These are phyloP conservation scores for Chloropsis cyanopogon DNA, from an alignment of 2,113 vertebrate species.

Conservation along the genomic window DNA sequence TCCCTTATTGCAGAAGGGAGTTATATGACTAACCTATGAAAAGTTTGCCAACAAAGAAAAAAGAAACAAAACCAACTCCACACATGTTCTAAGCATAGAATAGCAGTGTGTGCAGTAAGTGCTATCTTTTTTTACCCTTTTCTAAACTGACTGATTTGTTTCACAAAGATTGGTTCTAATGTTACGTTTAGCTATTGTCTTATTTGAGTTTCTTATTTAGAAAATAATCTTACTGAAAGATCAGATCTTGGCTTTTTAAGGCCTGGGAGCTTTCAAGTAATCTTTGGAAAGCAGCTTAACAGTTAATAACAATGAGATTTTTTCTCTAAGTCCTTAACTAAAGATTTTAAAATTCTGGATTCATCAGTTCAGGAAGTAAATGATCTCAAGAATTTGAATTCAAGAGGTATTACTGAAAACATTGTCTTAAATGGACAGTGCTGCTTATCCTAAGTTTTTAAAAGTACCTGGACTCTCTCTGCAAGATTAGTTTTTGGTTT, in stretches of 20 bases:
- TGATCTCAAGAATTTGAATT: neutral
- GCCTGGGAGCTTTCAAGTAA: constrained; percentile 17
- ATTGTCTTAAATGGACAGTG: neutral
- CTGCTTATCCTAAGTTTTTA: neutral
- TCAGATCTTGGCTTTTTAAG: constrained; percentile 48
- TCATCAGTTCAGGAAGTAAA: neutral
- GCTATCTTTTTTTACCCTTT: too few species aligned
- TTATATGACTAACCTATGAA: neutral
- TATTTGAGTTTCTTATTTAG: constrained; percentile 29
- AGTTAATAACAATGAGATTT: constrained; percentile 54
- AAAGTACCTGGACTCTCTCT: neutral
- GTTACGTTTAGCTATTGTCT: neutral
- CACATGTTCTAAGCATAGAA: neutral
- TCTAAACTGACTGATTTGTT: neutral
- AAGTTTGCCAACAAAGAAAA: neutral
- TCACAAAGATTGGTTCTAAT: neutral
- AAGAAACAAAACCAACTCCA: neutral
- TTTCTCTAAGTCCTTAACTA: constrained; percentile 22
- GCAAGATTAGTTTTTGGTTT: neutral
- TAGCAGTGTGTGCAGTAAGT: neutral
- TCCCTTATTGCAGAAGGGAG: neutral
- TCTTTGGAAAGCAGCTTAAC: constrained; percentile 43
- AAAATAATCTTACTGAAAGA: constrained; percentile 18
- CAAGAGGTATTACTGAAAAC: neutral
- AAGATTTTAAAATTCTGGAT: constrained; percentile 12